Evolutionary conservation across 2,113 vertebrate species (phyloP).

Genomic region (Peucedramus taeniatus): DNA sequence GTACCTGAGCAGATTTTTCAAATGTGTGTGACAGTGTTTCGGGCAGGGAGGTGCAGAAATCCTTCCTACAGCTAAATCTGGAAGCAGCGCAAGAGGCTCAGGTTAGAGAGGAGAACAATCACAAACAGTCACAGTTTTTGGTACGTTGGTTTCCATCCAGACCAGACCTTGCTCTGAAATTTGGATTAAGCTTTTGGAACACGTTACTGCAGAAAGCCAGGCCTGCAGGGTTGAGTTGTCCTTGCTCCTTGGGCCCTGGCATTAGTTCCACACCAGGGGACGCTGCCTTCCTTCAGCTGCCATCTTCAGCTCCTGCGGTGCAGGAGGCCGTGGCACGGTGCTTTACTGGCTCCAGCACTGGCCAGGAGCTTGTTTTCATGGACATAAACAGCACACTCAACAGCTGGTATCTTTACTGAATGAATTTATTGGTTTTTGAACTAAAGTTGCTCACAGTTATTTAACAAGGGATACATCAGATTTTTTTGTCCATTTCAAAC

Average conservation of each 20-base stretch:
- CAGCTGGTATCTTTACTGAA: slow-evolving; percentile 79
- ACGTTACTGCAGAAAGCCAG: rapidly evolving
- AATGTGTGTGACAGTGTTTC: background rate
- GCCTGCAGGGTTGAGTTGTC: background rate
- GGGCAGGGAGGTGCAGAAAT: background rate
- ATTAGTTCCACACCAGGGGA: rapidly evolving
- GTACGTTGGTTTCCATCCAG: background rate
- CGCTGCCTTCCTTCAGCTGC: background rate
- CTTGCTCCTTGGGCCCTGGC: rapidly evolving
- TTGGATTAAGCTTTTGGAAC: background rate
- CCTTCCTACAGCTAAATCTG: background rate
- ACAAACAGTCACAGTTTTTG: background rate
- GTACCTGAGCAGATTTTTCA: background rate
- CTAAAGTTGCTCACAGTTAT: slow-evolving; percentile 95
- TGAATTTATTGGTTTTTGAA: slow-evolving; percentile 94
- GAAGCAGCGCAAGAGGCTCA: background rate
- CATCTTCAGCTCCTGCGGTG: background rate
- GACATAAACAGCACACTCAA: slow-evolving; percentile 61
- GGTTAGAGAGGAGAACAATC: background rate
- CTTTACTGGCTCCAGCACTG: background rate
- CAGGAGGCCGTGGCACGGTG: rapidly evolving
- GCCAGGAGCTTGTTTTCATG: background rate
- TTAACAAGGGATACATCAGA: slow-evolving; percentile 87
- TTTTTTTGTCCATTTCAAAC: slow-evolving; percentile 80
- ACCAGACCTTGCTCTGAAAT: background rate